A percentile compares a stretch with the other conserved stretches of the same genome.
phyloP scores from a whole-genome alignment of 2,113 vertebrate genomes.

The Nasalis larvatus region DNA sequence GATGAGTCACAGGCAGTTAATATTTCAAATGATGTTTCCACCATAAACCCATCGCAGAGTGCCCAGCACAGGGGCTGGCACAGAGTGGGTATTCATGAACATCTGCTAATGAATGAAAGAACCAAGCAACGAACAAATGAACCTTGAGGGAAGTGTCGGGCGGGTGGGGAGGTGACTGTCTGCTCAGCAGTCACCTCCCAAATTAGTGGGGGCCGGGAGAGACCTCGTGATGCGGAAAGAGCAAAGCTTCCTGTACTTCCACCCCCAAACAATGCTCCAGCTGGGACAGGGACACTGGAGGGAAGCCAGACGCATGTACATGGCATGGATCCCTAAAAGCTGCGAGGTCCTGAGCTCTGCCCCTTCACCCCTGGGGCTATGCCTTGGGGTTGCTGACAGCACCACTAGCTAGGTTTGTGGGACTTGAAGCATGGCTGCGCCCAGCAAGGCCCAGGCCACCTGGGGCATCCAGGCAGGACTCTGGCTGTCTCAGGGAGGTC shows the following conservation, averaged over 20 bases:
- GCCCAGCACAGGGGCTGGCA: neutral
- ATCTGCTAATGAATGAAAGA: neutral
- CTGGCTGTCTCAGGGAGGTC: neutral
- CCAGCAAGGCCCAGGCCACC: neutral
- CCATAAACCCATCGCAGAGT: neutral
- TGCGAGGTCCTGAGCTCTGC: neutral
- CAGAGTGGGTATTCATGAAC: neutral
- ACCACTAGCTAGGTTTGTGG: neutral
- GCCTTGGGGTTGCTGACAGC: neutral
- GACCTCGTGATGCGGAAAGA: neutral
- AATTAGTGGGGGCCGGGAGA: neutral
- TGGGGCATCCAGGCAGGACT: neutral
- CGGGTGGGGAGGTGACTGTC: neutral
- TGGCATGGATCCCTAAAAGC: neutral
- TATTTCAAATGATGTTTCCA: constrained; percentile 1
- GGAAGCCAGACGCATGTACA: neutral
- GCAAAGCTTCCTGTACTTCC: neutral
- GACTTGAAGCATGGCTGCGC: neutral
- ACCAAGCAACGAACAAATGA: neutral
- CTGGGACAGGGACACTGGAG: neutral
- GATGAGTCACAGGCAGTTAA: constrained; percentile 1
- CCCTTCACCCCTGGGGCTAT: neutral
- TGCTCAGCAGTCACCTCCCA: neutral
- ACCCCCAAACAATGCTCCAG: neutral
- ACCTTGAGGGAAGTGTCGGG: neutral